phyloP scores from a whole-genome alignment of 2,113 vertebrate genomes.

The Pachycephala philippinensis region DNA sequence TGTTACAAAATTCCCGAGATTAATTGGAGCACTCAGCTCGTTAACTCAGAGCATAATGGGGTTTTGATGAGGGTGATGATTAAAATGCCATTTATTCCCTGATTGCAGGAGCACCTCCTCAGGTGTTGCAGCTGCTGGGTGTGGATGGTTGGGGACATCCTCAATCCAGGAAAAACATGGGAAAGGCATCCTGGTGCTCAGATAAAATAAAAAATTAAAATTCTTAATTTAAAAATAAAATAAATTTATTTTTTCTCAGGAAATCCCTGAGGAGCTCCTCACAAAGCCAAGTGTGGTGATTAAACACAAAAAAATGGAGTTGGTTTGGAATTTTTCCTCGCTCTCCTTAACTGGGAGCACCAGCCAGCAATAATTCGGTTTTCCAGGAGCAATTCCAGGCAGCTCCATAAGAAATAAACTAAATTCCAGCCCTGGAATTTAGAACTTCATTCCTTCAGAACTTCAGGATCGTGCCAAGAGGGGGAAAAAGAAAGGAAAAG shows the following conservation, averaged over 20 bases:
- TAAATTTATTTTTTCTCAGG: accelerated
- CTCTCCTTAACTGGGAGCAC: background rate
- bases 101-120: background rate
- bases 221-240: accelerated
- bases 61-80: slow-evolving; percentile 14
- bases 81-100: background rate
- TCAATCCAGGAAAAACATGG: background rate
- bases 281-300: background rate
- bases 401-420: background rate
- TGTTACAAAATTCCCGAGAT: background rate
- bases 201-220: background rate
- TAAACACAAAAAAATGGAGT: background rate
- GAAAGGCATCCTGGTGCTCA: background rate
- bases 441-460: background rate
- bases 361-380: background rate
- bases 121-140: background rate
- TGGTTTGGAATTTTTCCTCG: background rate
- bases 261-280: accelerated
- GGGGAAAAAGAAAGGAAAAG: accelerated
- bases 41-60: background rate
- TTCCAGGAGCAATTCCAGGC: background rate
- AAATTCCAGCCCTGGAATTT: background rate
- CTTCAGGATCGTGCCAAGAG: background rate
- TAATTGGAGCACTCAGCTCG: background rate
- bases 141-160: background rate